These are phyloP conservation scores for Lipophrys pholis DNA, from an alignment of 2,113 vertebrate species.

Conservation along the genomic window DNA sequence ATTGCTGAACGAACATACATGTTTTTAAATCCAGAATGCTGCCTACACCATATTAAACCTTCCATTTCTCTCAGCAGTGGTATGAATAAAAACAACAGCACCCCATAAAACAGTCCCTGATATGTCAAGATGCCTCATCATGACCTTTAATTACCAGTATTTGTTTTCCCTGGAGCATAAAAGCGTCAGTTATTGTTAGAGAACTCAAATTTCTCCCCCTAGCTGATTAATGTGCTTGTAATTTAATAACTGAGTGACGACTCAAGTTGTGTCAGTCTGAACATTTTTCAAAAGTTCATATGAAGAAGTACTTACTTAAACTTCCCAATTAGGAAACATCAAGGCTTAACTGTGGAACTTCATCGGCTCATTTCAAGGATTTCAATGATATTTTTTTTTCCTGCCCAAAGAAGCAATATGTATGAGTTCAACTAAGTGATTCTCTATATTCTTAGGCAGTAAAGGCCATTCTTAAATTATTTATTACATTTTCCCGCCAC, in stretches of 20 bases:
- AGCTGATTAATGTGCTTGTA: not conserved
- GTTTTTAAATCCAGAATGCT: not conserved
- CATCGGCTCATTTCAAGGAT: not conserved
- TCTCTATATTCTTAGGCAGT: not conserved
- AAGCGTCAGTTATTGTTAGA: not conserved
- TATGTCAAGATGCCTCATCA: not conserved
- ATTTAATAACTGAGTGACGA: not conserved
- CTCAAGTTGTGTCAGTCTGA: not conserved
- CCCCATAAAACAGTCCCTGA: not conserved
- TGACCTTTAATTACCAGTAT: not conserved
- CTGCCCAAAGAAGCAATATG: slow-evolving; percentile 1
- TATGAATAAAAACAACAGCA: slow-evolving; percentile 1
- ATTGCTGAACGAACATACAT: too few relatives aligned
- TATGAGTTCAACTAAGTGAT: not conserved
- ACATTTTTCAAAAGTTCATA: slow-evolving; percentile 11
- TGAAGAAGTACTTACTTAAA: slow-evolving; percentile 3
- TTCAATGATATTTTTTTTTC: not conserved
- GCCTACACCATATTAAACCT: not conserved
- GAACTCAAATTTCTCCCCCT: not conserved
- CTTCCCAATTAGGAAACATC: slow-evolving; percentile 26
- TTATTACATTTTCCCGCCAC: slow-evolving; percentile 3
- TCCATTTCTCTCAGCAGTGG: not conserved
- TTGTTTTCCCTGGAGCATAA: not conserved
- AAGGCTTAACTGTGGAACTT: not conserved
- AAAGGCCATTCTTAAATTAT: not conserved